Base-by-base conservation (phyloP, 2,797 vertebrate genomes). In the Sebastes itinus region DNA sequence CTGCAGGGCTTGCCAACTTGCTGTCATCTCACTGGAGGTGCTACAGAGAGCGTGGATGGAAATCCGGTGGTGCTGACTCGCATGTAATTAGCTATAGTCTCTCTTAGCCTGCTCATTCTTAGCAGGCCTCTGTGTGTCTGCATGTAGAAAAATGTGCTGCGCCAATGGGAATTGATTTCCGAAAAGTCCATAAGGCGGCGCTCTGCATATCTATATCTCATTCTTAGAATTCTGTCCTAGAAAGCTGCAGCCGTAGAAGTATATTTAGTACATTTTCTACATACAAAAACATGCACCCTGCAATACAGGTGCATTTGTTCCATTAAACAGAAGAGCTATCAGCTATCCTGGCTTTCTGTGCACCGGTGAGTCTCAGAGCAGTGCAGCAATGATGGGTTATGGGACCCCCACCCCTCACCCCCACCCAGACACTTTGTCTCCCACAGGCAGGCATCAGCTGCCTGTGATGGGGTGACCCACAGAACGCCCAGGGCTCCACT, bases 11-110 rank as follows among this genome's bases (percentile, higher is more conserved):
- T 92, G 90, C 92, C 93, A 95, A 91, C 90, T 92, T 84, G 77
- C 93, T 95, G 95, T 95, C 93, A 94, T 95, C 91, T 92, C 72
- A 83, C 80, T 88, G 81, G 92, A 94, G 91, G 89, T 92, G 93
- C 89, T 87, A 91, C 87, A 90, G 86, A 89, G 88, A 85, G 84
- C 62, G 69, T 80, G 87, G 89, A 89, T 85, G 89, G 89, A 92
- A 95, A 92, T 90, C 89, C 87, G 87, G 81, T 38, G 78, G 75
- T 89, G 86, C 88, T 90, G 90, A 94, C 92, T 94, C 4, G 85
- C 89, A 90, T 92, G 85, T 92, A 91, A 93, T 93, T 91, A 91
- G 89, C 87, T 59, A 38, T 38, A 13, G 78, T 84, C 77, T 78
- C 58, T 83, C 83, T 77, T 75, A 74, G 81, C 69, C 61, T 42